phyloP scores from a whole-genome alignment of 2,888 invertebrate genomes.

The Cyaniris semiargus region DNA sequence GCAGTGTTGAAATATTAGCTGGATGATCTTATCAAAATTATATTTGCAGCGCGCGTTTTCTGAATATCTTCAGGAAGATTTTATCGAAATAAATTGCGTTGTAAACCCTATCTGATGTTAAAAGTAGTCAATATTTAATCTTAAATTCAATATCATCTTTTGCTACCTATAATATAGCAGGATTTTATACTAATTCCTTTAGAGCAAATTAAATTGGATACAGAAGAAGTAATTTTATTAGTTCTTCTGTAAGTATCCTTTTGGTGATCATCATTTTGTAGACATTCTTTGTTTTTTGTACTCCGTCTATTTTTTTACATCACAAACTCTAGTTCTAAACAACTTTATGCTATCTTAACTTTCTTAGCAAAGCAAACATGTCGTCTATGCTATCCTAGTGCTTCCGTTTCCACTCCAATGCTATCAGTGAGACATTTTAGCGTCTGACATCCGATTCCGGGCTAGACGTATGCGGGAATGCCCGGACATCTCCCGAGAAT shows the following conservation, averaged over 20 bases:
- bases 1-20: neutral
- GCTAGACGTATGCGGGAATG: neutral
- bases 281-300: too few species aligned
- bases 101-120: neutral
- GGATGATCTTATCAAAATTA: neutral
- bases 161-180: too few species aligned
- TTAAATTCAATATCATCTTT: neutral
- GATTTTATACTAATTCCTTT: too few species aligned
- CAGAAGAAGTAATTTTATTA: too few species aligned
- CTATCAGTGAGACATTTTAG: slow-evolving; percentile 5
- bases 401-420: neutral
- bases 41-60: neutral
- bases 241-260: too few species aligned
- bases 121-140: neutral
- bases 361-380: neutral
- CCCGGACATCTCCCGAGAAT: neutral
- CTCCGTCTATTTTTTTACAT: neutral
- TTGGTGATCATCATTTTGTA: too few species aligned
- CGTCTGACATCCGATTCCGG: slow-evolving; percentile 1
- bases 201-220: too few species aligned
- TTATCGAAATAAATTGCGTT: neutral
- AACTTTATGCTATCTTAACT: neutral
- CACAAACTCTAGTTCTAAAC: neutral
- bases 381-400: neutral
- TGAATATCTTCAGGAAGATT: neutral